Percentiles rank a stretch among this genome's conserved stretches.
Conservation (phyloP, 1,140 invertebrate species). For the Trichoplusia ni region DNA sequence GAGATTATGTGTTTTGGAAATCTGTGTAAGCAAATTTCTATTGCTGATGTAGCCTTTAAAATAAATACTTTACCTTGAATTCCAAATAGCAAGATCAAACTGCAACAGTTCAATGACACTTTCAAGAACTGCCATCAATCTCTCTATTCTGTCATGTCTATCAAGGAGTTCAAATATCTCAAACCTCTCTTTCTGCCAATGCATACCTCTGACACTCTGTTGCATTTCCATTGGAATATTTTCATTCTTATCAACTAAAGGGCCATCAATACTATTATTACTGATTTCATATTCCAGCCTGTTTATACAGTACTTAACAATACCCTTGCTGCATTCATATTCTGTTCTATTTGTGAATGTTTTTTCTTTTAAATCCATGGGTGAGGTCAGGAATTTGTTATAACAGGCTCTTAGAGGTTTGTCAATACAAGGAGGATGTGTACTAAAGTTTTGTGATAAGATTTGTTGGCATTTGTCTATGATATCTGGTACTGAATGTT, state of each 20-base stretch:
- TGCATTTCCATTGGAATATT: constrained; percentile 58
- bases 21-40: too few relatives aligned
- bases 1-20: too few relatives aligned
- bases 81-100: constrained; percentile 73
- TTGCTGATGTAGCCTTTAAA: constrained; percentile 40
- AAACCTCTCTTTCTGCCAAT: constrained; percentile 67
- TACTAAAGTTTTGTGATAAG: constrained; percentile 58
- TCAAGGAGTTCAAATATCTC: constrained; percentile 67
- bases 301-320: constrained; percentile 69
- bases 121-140: constrained; percentile 67
- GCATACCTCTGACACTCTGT: constrained; percentile 53
- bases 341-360: constrained; percentile 58
- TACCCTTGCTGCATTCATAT: constrained; percentile 53
- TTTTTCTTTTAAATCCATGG: constrained; percentile 59
- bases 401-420: constrained; percentile 62
- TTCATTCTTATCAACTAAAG: constrained; percentile 55
- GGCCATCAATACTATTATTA: constrained; percentile 54
- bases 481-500: constrained; percentile 47
- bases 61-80: constrained; percentile 49
- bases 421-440: constrained; percentile 62
- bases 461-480: constrained; percentile 63
- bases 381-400: constrained; percentile 60
- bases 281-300: constrained; percentile 68
- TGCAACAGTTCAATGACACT: constrained; percentile 67
- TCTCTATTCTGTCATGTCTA: constrained; percentile 64